A percentile compares a stretch with the other conserved stretches of the same genome.
phyloP scores from a whole-genome alignment of 2,797 vertebrate genomes.

The Myotis pilosus region DNA sequence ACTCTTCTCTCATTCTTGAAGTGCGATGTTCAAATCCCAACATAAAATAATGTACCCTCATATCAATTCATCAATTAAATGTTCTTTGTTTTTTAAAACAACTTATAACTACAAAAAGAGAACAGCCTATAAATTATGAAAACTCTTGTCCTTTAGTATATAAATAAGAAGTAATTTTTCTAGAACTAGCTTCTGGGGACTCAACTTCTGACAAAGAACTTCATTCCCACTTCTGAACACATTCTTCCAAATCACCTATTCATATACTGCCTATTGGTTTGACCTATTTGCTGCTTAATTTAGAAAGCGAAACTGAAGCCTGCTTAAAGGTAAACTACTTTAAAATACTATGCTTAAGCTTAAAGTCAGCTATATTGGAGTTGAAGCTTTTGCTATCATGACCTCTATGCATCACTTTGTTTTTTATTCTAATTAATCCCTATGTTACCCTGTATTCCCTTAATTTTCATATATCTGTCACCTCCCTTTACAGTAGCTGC shows the following conservation, averaged over 20 bases:
- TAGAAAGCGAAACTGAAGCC: constrained; percentile 12
- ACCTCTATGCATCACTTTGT: neutral
- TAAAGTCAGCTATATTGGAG: neutral
- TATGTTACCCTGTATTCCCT: neutral
- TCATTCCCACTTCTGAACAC: neutral
- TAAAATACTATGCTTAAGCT: neutral
- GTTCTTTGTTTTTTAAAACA: neutral
- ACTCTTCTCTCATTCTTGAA: neutral
- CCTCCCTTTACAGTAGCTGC: neutral
- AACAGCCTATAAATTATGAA: neutral
- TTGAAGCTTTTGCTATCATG: neutral
- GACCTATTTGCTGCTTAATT: neutral
- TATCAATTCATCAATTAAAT: neutral
- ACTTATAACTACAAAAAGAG: neutral
- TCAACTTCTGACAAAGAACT: constrained; percentile 7
- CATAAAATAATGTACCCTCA: neutral
- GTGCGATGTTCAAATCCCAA: neutral
- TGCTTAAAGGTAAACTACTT: neutral
- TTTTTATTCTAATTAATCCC: neutral
- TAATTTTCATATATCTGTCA: neutral
- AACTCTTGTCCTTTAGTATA: neutral
- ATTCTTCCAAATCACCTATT: neutral
- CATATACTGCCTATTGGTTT: neutral
- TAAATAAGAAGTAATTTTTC: neutral
- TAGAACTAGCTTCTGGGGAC: neutral